Base-by-base conservation (phyloP, 2,888 invertebrate species). In the Athalia circularis region DNA sequence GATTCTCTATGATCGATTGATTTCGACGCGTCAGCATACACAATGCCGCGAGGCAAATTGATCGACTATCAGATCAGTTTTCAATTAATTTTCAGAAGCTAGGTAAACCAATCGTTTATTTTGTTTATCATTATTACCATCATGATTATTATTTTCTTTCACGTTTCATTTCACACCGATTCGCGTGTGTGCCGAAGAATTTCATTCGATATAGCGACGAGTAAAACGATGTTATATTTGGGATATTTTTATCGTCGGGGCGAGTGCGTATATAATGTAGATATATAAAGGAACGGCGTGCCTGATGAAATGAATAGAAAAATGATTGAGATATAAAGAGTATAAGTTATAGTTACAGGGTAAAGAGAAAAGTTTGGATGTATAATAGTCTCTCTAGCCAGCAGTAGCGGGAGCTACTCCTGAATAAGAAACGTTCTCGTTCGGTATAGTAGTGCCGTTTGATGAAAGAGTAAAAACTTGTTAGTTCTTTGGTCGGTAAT, bases 1-100 rank as follows among this genome's bases (percentile, higher is more conserved):
- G n/a, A 50, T 47, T 11, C 11, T 72, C 11, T 47, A 13, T 57
- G 70, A 70, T 70, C 29, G 72, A 72, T 72, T 45, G 72, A 72
- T 52, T 59, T 47, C 52, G 47, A 72, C 59, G 29, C 45, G 13
- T 29, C 4, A 59, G 6, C 57, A 43, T 59, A 59, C 47, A 4
- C 72, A 72, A n/a, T 47, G 8, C n/a, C 3, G 11, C 13, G 15
- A 9, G 57, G 52, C 13, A 59, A 59, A 72, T 72, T 72, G 47
- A 72, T 72, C 72, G 72, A 72, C 57, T 15, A 72, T 47, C 45
- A 47, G 59, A 72, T 59, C 9, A 45, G n/a, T 54, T 70, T 70
- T 57, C 67, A 68, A 68, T 68, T 68, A 68, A 68, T 68, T 52
- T 68, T 29, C 29, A 29, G 29, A 29, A 29, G 29, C 29, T n/a